Base-by-base conservation (phyloP, 2,113 vertebrate species). In the Cathartes aura region DNA sequence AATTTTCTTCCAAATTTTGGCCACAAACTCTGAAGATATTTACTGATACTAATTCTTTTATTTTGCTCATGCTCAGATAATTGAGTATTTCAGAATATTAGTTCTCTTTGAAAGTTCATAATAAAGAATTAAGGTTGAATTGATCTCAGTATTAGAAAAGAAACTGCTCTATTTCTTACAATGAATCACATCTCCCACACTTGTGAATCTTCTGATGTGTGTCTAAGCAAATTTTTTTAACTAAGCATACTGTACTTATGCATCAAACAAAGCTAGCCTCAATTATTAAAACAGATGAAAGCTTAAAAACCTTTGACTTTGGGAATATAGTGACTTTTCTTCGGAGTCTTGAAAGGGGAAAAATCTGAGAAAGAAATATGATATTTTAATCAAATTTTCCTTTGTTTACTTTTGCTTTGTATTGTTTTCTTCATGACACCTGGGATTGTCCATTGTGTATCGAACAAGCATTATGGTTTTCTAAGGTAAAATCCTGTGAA, bases 241-340 rank as follows among this genome's bases (percentile, higher is more conserved):
- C 34, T 63, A 9, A 60, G 6, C 38, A 11, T 64, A 22, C 8
- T 62, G 11, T 45, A 63, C 8, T 38, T 18, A 59, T 0, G 0
- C 11, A 45, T 22, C 9, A 59, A 78, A 87, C 3, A 89, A 87
- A 79, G 10, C 6, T 58, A 89, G 6, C 7, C 34, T 74, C 19
- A 70, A 19, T 36, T 58, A 67, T 4, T 21, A 79, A 94, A 84
- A 43, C 1, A 52, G 9, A 79, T 21, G 11, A 63, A 91, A 68
- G 9, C 7, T 59, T 72, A 18, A 34, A 89, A 72, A 72, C 2
- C 21, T 7, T 78, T 36, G 5, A 36, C 10, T 89, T 56, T 88
- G n/a, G 12, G 13, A 59, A 80, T 53, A 45, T 6, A 53, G 9
- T 53, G 21, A 67, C 11, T 62, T 78, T 53, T 73, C 29, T 55